Conservation (phyloP, 2,888 invertebrate genomes). For the Bugula neritina region DNA sequence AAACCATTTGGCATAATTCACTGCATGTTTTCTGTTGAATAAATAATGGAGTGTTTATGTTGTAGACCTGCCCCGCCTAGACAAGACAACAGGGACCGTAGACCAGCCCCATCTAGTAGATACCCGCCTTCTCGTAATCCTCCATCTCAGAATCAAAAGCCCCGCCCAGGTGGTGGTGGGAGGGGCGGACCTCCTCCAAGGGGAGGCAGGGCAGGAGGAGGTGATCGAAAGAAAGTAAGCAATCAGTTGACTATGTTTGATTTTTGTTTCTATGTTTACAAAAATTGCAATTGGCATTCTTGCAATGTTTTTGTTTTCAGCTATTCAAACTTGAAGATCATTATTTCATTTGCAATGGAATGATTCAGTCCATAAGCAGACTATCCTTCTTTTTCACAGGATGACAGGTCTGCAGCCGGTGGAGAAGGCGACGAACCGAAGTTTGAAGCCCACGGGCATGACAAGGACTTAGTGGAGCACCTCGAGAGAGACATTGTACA, state of each 20-base stretch:
- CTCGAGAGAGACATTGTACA: constrained; percentile 92
- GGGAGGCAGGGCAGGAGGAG: constrained; percentile 34
- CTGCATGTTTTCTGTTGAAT: too few relatives aligned
- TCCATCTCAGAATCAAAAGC: constrained; percentile 2
- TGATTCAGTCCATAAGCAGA: too few relatives aligned
- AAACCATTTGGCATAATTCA: too few relatives aligned
- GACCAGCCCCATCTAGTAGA: constrained; percentile 29
- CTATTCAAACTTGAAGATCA: too few relatives aligned
- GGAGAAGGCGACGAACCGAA: constrained; percentile 58
- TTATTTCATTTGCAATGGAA: too few relatives aligned
- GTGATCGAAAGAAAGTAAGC: constrained; percentile 7
- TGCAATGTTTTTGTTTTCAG: too few relatives aligned
- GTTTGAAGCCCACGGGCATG: constrained; percentile 77
- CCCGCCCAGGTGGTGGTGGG: constrained; percentile 23
- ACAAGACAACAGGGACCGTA: constrained; percentile 2
- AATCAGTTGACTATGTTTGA: background rate
- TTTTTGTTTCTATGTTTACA: too few relatives aligned
- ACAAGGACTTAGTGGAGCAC: constrained; percentile 86
- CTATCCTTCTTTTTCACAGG: too few relatives aligned
- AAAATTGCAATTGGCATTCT: too few relatives aligned
- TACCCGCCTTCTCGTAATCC: constrained; percentile 29
- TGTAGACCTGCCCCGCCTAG: constrained; percentile 30
- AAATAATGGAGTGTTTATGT: too few relatives aligned
- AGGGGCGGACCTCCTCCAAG: background rate
- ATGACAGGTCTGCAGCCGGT: background rate